phyloP scores from a whole-genome alignment of 2,797 vertebrate species.

The Hapalemur alaotrensis region DNA sequence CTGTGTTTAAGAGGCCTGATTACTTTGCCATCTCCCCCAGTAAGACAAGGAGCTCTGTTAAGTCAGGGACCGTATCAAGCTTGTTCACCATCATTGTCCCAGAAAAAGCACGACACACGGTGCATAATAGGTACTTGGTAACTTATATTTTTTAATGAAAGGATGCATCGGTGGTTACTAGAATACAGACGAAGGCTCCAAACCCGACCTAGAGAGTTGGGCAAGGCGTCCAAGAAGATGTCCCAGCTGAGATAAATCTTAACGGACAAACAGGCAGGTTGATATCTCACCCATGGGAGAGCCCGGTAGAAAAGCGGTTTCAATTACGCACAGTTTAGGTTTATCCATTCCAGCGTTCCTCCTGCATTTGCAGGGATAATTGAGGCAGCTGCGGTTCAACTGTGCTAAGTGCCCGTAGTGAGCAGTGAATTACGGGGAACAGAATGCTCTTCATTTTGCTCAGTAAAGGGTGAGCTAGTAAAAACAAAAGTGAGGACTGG shows the following conservation, averaged over 20 bases:
- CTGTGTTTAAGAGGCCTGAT: neutral
- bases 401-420: constrained; percentile 62
- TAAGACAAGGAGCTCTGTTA: neutral
- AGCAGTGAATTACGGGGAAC: constrained; percentile 60
- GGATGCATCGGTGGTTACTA: neutral
- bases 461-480: constrained; percentile 42
- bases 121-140: neutral
- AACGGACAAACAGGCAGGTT: constrained; percentile 68
- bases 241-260: constrained; percentile 53
- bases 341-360: constrained; percentile 30
- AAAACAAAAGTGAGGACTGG: constrained; percentile 52
- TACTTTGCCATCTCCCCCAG: neutral
- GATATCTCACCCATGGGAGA: constrained; percentile 61
- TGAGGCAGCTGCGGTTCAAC: constrained; percentile 60
- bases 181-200: neutral
- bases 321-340: constrained; percentile 73
- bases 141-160: constrained; percentile 20
- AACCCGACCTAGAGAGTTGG: neutral
- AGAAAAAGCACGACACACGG: neutral
- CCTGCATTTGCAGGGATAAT: constrained; percentile 61
- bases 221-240: neutral
- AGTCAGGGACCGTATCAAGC: accelerated
- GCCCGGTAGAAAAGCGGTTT: constrained; percentile 56
- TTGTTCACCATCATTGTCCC: neutral
- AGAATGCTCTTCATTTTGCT: constrained; percentile 48